Conservation (phyloP, 2,113 vertebrate species). For the Thoracochromis brauschi region DNA sequence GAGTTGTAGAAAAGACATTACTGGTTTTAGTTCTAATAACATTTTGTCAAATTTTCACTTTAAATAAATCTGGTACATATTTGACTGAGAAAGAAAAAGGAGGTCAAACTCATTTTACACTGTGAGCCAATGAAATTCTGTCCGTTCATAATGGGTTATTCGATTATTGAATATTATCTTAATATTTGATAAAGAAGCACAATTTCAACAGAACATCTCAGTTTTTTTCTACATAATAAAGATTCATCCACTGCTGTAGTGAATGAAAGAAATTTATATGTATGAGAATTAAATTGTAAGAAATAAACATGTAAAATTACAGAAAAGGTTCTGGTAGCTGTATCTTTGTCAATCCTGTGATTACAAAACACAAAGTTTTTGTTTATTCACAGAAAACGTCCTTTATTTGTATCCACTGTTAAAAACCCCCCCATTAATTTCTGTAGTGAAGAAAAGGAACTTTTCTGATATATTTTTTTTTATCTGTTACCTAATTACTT, state of each 20-base stretch:
- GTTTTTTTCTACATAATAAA: not conserved
- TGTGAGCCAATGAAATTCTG: not conserved
- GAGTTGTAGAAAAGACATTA: not conserved
- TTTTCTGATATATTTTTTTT: not conserved
- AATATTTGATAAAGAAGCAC: not conserved
- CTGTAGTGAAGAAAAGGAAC: not conserved
- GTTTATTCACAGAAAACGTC: not conserved
- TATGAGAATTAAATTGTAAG: not conserved
- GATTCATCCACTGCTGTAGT: not conserved
- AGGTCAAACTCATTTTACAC: not conserved
- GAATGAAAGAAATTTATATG: not conserved
- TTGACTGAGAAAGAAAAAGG: not conserved
- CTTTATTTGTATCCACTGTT: not conserved
- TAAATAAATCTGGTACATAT: not conserved
- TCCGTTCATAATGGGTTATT: not conserved
- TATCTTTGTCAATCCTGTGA: not conserved
- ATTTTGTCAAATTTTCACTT: not conserved
- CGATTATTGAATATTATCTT: not conserved
- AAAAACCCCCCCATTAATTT: fast-evolving
- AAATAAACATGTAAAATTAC: not conserved
- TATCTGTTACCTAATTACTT: not conserved
- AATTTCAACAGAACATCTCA: not conserved
- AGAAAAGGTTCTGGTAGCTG: not conserved
- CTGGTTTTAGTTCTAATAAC: not conserved
- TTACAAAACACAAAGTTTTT: not conserved